A percentile compares a stretch with the other conserved stretches of the same genome.
Evolutionary conservation across 2,113 vertebrate genomes (phyloP).

Genomic region (Nycticorax nycticorax): DNA sequence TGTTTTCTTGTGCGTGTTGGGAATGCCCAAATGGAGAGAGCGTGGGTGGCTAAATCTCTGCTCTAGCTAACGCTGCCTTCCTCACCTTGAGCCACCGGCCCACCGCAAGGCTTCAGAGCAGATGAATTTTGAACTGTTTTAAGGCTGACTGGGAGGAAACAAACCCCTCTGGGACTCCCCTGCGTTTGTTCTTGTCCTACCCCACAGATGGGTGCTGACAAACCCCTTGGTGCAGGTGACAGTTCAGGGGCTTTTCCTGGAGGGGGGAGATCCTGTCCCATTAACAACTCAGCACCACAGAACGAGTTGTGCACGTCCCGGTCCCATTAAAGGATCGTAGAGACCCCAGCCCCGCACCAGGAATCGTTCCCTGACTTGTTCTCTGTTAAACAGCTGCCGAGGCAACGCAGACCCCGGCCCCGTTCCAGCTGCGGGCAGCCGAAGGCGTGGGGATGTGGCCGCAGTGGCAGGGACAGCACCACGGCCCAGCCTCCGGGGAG

Average conservation of each 20-base stretch:
- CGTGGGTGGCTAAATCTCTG: background rate
- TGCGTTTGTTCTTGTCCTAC: background rate
- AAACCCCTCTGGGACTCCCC: no score
- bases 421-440: conserved; percentile 83
- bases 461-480: conserved; percentile 90
- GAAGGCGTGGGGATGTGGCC: conserved; percentile 88
- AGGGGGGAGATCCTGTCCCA: fast-evolving
- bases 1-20: fast-evolving
- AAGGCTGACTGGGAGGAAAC: background rate
- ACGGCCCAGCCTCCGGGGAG: conserved; percentile 76
- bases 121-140: background rate
- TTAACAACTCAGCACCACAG: fast-evolving
- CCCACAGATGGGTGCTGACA: no score
- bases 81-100: fast-evolving
- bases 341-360: fast-evolving
- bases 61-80: background rate
- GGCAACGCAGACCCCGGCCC: conserved; percentile 71
- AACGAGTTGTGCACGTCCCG: no score
- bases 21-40: background rate
- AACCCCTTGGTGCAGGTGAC: fast-evolving
- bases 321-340: fast-evolving
- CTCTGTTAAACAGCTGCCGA: conserved; percentile 34
- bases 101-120: background rate
- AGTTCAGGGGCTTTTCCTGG: background rate
- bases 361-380: fast-evolving